Conservation (phyloP, 2,888 invertebrate genomes). For the Cremastinae sp. region DNA sequence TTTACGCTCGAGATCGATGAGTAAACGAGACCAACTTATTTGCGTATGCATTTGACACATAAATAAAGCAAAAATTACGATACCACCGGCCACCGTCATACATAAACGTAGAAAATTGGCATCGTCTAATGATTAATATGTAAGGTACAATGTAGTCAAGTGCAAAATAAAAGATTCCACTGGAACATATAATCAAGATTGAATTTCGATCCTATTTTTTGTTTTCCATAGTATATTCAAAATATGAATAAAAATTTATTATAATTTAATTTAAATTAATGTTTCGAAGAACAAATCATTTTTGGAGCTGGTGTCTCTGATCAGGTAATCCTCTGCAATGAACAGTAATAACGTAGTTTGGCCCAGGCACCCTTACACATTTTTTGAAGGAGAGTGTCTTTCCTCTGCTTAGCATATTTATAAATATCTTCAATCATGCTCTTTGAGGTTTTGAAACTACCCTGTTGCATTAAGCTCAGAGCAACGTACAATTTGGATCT, state of each 20-base stretch:
- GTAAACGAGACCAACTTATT: constrained; percentile 4
- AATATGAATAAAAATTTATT: too few relatives aligned
- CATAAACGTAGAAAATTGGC: constrained; percentile 36
- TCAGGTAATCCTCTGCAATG: constrained; percentile 69
- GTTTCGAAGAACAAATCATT: constrained; percentile 33
- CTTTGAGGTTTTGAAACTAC: constrained; percentile 84
- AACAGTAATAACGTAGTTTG: constrained; percentile 85
- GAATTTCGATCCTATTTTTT: background rate
- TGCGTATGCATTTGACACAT: constrained; percentile 23
- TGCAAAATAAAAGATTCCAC: constrained; percentile 55
- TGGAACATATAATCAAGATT: constrained; percentile 9
- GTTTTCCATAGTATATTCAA: background rate
- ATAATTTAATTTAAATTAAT: too few relatives aligned
- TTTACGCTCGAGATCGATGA: background rate
- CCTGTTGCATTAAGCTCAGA: constrained; percentile 92
- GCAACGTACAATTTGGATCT: constrained; percentile 93
- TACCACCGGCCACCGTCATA: constrained; percentile 21
- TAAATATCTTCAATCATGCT: constrained; percentile 84
- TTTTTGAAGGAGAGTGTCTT: constrained; percentile 85
- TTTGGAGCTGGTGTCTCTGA: constrained; percentile 57
- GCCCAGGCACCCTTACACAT: constrained; percentile 95
- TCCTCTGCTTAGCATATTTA: constrained; percentile 78
- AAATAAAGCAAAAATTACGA: constrained; percentile 8
- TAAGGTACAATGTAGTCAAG: constrained; percentile 41
- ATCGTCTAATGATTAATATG: constrained; percentile 25